These are phyloP conservation scores for Turritopsis dohrnii DNA, from an alignment of 30 jellyfish, hydroid and myxozoan genomes.

Conservation along the genomic window DNA sequence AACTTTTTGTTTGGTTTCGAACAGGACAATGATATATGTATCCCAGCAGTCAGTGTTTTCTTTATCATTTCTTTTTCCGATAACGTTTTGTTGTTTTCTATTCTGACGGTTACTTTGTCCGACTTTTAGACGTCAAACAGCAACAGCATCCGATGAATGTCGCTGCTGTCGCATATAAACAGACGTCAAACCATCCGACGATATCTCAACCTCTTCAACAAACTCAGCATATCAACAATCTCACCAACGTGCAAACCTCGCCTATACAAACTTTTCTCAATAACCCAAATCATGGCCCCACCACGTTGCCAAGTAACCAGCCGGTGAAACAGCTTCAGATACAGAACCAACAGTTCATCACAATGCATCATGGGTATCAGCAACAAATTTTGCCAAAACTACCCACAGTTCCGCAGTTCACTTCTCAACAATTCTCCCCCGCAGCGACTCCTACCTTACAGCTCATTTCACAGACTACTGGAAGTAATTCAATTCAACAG, in stretches of 20 bases:
- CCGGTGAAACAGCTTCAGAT: slow-evolving; percentile 42
- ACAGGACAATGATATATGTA: too few species aligned
- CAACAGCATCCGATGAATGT: neutral
- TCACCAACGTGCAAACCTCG: slow-evolving; percentile 38
- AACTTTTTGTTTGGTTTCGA: too few species aligned
- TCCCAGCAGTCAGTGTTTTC: too few species aligned
- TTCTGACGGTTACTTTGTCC: neutral
- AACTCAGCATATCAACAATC: slow-evolving; percentile 28
- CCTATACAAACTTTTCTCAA: slow-evolving; percentile 31
- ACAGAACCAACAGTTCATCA: slow-evolving; percentile 14
- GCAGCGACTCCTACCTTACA: slow-evolving; percentile 7
- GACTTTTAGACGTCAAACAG: neutral
- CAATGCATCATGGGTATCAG: slow-evolving; percentile 10
- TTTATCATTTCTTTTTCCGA: too few species aligned
- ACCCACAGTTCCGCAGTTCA: slow-evolving; percentile 21
- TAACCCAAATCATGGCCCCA: slow-evolving; percentile 23
- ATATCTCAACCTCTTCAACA: slow-evolving; percentile 31
- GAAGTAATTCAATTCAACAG: slow-evolving; percentile 1
- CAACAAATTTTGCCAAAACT: slow-evolving; percentile 25
- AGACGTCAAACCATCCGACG: slow-evolving; percentile 36
- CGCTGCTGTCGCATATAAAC: slow-evolving; percentile 31
- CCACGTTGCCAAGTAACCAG: slow-evolving; percentile 32
- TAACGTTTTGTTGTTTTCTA: too few species aligned
- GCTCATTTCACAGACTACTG: neutral
- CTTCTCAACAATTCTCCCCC: slow-evolving; percentile 11